Evolutionary conservation across 2,113 vertebrate species (phyloP).

Genomic region (Coryphaenoides rupestris): DNA sequence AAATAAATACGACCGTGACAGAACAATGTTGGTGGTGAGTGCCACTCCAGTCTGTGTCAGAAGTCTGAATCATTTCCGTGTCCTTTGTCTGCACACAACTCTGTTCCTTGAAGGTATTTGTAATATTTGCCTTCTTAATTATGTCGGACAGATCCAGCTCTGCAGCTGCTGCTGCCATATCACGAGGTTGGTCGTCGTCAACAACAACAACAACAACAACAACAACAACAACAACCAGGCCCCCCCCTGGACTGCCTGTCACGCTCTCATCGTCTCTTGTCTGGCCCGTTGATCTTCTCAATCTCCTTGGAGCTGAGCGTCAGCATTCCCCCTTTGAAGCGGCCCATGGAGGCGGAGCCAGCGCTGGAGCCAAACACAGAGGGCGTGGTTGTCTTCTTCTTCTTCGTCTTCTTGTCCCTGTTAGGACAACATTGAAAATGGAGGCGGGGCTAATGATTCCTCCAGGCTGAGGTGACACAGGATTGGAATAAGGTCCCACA

Average conservation of each 20-base stretch:
- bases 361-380: conserved; percentile 52
- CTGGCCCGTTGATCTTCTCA: conserved; percentile 80
- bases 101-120: too few relatives aligned
- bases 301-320: conserved; percentile 84
- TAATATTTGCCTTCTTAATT: too few relatives aligned
- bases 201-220: background rate
- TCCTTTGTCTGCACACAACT: background rate
- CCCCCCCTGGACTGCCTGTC: background rate
- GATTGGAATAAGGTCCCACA: too few relatives aligned
- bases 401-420: conserved; percentile 78
- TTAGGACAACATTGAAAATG: too few relatives aligned
- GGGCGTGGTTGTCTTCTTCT: conserved; percentile 72
- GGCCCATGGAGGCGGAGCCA: conserved; percentile 73
- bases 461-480: too few relatives aligned
- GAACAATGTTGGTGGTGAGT: too few relatives aligned
- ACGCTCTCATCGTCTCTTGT: background rate
- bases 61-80: background rate
- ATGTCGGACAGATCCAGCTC: too few relatives aligned
- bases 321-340: conserved; percentile 89
- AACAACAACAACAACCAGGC: background rate
- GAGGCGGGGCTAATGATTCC: too few relatives aligned
- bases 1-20: conserved; percentile 46
- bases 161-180: background rate
- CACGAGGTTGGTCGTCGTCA: too few relatives aligned
- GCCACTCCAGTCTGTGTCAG: conserved; percentile 41